Evolutionary conservation across 2,888 invertebrate species (phyloP).

Genomic region (Phanerotoma sp.): DNA sequence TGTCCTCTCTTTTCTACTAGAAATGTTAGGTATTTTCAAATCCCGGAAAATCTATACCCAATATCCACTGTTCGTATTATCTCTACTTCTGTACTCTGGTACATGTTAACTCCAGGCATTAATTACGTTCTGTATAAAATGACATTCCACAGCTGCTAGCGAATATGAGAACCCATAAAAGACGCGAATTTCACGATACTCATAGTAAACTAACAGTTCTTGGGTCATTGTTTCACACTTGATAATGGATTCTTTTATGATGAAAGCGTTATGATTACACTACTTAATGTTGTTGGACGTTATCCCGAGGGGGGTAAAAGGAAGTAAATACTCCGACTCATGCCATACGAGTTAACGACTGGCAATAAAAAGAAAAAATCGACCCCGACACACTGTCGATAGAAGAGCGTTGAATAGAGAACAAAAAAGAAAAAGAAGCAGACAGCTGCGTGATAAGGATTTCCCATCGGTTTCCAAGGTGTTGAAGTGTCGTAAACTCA

Average conservation of each 20-base stretch:
- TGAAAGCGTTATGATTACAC: slow-evolving; percentile 12
- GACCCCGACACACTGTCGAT: slow-evolving; percentile 10
- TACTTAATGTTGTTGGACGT: neutral
- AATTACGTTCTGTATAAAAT: slow-evolving; percentile 6
- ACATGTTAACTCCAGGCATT: slow-evolving; percentile 9
- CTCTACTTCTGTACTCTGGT: neutral
- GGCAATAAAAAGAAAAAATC: slow-evolving; percentile 8
- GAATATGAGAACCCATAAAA: neutral
- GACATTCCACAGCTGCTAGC: neutral
- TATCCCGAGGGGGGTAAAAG: neutral
- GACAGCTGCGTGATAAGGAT: slow-evolving; percentile 13
- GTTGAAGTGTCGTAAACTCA: neutral
- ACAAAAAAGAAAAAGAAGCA: slow-evolving; percentile 1
- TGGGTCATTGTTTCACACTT: slow-evolving; percentile 14
- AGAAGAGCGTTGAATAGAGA: neutral
- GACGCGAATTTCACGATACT: neutral
- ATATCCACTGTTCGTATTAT: slow-evolving; percentile 21
- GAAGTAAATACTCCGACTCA: neutral
- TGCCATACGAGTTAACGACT: slow-evolving; percentile 12
- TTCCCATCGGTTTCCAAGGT: slow-evolving; percentile 7
- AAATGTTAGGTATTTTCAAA: slow-evolving; percentile 4
- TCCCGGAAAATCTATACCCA: slow-evolving; percentile 6
- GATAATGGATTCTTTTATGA: slow-evolving; percentile 18
- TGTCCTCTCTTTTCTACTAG: slow-evolving; percentile 6
- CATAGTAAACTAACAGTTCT: neutral